Conservation (phyloP, 2,797 vertebrate species). For the Pangasius larnaudii region DNA sequence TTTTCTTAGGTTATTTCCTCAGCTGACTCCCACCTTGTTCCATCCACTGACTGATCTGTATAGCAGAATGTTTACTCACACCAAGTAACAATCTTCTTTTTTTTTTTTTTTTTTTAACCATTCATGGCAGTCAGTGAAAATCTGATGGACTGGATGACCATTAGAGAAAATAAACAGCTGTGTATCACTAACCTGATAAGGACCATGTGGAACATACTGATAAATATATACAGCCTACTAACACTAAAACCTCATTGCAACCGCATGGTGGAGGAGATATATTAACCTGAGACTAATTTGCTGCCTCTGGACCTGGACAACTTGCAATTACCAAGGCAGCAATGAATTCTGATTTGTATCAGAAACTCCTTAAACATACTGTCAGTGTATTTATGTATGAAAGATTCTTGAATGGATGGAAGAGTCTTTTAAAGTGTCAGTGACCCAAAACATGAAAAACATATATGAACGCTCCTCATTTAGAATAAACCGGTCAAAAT, state of each 20-base stretch:
- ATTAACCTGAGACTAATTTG: constrained; percentile 11
- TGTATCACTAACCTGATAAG: constrained; percentile 3
- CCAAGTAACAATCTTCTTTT: background rate
- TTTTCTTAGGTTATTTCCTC: background rate
- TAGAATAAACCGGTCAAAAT: background rate
- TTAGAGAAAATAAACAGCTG: constrained; percentile 1
- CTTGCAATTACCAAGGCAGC: constrained; percentile 10
- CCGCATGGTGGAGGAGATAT: background rate
- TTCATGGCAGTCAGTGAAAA: background rate
- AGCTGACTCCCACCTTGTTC: background rate
- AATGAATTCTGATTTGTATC: constrained; percentile 21
- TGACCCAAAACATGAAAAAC: background rate
- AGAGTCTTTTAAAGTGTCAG: background rate
- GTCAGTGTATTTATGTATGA: background rate
- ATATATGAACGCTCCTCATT: background rate
- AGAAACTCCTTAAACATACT: background rate
- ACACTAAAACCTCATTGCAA: constrained; percentile 11
- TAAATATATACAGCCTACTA: background rate
- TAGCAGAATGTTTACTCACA: background rate
- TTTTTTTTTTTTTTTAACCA: background rate
- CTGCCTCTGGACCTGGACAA: constrained; percentile 7
- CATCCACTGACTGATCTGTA: background rate
- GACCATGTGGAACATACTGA: background rate
- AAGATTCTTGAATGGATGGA: background rate
- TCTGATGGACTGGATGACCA: background rate